A percentile compares a stretch with the other conserved stretches of the same genome.
phyloP scores from a whole-genome alignment of 2,888 invertebrate species.

The Amphimallon solstitiale region DNA sequence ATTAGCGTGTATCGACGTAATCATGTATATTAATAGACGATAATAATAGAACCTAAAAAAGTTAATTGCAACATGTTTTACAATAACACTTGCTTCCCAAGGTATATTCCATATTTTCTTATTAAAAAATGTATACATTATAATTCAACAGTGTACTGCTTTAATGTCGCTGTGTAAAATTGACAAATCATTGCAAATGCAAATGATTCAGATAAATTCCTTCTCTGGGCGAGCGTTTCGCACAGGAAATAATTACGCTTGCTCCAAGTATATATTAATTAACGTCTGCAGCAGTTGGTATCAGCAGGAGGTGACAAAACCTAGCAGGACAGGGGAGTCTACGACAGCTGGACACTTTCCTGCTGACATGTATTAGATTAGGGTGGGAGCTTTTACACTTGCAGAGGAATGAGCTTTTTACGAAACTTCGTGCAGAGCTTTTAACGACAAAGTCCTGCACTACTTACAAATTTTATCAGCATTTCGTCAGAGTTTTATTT shows the following conservation, averaged over 20 bases:
- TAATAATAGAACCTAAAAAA: no score
- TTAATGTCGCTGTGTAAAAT: neutral
- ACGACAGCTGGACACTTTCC: conserved; percentile 62
- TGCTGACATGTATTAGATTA: conserved; percentile 63
- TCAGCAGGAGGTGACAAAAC: conserved; percentile 60
- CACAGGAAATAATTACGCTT: conserved; percentile 54
- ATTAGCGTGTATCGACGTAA: no score
- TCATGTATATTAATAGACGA: no score
- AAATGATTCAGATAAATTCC: conserved; percentile 21
- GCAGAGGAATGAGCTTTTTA: conserved; percentile 46
- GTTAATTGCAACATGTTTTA: no score
- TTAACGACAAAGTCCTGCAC: conserved; percentile 32
- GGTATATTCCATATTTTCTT: no score
- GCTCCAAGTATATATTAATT: conserved; percentile 64
- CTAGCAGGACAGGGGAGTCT: conserved; percentile 48
- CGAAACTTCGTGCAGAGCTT: conserved; percentile 39
- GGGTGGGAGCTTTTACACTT: conserved; percentile 62
- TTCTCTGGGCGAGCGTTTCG: neutral
- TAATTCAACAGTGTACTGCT: no score
- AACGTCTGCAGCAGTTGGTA: conserved; percentile 63
- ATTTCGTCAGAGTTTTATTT: neutral
- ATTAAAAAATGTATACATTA: no score
- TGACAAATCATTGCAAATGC: conserved; percentile 22
- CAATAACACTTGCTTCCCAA: no score
- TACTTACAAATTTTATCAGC: conserved; percentile 30